Evolutionary conservation across 1,140 invertebrate species (phyloP), one percentile per base, ranked within the genome.

Genomic region (Bicyclus anynana): DNA sequence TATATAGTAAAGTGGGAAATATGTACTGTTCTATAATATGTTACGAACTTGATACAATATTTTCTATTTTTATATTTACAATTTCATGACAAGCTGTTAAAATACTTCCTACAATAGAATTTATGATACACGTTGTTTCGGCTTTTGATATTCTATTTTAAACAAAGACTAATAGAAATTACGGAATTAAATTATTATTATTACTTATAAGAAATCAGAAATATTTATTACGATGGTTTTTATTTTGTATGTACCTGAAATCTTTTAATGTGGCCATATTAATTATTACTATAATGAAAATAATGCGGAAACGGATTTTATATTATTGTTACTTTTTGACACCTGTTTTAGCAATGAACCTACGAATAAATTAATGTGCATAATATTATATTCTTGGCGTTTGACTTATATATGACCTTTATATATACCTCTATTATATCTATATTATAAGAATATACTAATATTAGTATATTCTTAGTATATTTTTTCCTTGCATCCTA

Each of bases 241-340:
- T 79, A 52, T 80, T 72, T 80, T 79, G 65, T 84, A 77, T 80
- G 84, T 87, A 87, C 84, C 84, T 87, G 84, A 87, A 85, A 78
- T 81, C 75, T 76, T 77, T 58, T 76, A 80, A 74, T 76, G 81
- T 83, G 81, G 84, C 84, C 84, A 87, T 84, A 84, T 82, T 84
- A 83, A 75, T 82, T 80, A 53, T 73, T 80, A 64, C 27, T 7
- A 29, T 29, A 33, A 1, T 62, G 69, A 59, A 44, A 47, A 16
- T 47, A 47, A 58, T 60, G 69, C 65, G 62, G 55, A 62, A 75
- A 62, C 54, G 69, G 72, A 72, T 64, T 74, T 67, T 71, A 71
- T 75, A 70, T 74, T 67, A 73, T 72, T 79, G 69, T 77, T 81
- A 71, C 59, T 65, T 65, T 73, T 76, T 81, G 82, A 87, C 80